phyloP scores from a whole-genome alignment of 2,113 vertebrate species.

The Urocitellus parryii region DNA sequence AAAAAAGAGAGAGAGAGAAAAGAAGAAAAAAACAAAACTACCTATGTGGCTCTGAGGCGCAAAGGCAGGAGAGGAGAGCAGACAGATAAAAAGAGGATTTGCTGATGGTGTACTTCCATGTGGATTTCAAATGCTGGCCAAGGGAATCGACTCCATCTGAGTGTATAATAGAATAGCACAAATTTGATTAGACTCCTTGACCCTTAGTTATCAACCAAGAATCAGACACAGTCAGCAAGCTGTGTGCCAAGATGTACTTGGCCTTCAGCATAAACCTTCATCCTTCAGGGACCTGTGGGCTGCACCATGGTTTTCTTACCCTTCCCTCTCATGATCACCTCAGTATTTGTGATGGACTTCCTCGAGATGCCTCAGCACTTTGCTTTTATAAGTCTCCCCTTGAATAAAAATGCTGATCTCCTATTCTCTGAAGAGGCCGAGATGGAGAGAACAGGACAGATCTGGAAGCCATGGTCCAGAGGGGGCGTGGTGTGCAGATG shows the following conservation, averaged over 20 bases:
- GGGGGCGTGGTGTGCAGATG: neutral
- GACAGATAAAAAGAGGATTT: slow-evolving; percentile 63
- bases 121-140: slow-evolving; percentile 80
- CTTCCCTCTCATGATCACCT: neutral
- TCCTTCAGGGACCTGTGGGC: neutral
- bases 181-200: slow-evolving; percentile 84
- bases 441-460: neutral
- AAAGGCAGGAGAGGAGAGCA: neutral
- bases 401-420: neutral
- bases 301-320: neutral
- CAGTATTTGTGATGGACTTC: neutral
- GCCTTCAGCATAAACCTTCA: neutral
- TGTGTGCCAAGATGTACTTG: neutral
- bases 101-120: slow-evolving; percentile 80
- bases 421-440: neutral
- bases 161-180: slow-evolving; percentile 82
- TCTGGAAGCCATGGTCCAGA: neutral
- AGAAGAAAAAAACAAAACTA: neutral
- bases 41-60: slow-evolving; percentile 57
- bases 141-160: slow-evolving; percentile 77
- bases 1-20: neutral
- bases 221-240: slow-evolving; percentile 82
- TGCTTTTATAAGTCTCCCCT: neutral
- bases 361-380: neutral
- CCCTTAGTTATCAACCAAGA: slow-evolving; percentile 84